A percentile compares a stretch with the other conserved stretches of the same genome.
phyloP scores from a whole-genome alignment of 2,797 vertebrate species.

The Enteromius anoplus region DNA sequence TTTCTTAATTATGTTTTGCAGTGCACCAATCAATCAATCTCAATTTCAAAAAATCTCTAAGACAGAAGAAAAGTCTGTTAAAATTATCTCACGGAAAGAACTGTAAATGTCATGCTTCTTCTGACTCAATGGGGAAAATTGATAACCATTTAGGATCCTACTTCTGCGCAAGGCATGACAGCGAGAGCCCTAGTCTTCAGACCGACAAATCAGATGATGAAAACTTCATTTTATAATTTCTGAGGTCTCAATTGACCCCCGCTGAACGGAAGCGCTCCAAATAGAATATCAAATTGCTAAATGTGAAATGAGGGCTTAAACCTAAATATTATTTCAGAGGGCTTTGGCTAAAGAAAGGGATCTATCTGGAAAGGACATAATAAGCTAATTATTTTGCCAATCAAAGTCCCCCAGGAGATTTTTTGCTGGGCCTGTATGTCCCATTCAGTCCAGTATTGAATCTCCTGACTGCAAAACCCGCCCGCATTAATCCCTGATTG shows the following conservation, averaged over 20 bases:
- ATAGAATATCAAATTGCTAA: slow-evolving; percentile 78
- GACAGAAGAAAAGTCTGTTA: background rate
- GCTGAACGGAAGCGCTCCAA: slow-evolving; percentile 60
- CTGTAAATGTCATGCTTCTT: slow-evolving; percentile 43
- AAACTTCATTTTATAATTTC: slow-evolving; percentile 50
- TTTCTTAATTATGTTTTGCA: background rate
- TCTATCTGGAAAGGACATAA: slow-evolving; percentile 60
- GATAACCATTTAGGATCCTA: slow-evolving; percentile 35
- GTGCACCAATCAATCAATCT: background rate
- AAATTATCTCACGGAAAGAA: slow-evolving; percentile 23
- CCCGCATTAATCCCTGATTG: slow-evolving; percentile 77
- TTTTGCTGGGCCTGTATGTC: slow-evolving; percentile 60
- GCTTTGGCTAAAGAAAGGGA: slow-evolving; percentile 51
- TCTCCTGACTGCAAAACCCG: slow-evolving; percentile 63
- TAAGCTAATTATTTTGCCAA: slow-evolving; percentile 83
- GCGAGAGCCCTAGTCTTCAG: slow-evolving; percentile 32
- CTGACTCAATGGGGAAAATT: slow-evolving; percentile 30
- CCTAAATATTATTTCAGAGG: slow-evolving; percentile 77
- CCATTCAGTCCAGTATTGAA: slow-evolving; percentile 65
- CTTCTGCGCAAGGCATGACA: slow-evolving; percentile 26
- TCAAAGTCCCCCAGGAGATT: slow-evolving; percentile 73
- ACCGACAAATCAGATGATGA: slow-evolving; percentile 51
- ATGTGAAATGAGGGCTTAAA: slow-evolving; percentile 79
- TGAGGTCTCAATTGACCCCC: slow-evolving; percentile 54
- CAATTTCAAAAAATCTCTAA: background rate